These are phyloP conservation scores for Drosophila mercatorum DNA, from an alignment of 2,888 invertebrate species.

Conservation along the genomic window DNA sequence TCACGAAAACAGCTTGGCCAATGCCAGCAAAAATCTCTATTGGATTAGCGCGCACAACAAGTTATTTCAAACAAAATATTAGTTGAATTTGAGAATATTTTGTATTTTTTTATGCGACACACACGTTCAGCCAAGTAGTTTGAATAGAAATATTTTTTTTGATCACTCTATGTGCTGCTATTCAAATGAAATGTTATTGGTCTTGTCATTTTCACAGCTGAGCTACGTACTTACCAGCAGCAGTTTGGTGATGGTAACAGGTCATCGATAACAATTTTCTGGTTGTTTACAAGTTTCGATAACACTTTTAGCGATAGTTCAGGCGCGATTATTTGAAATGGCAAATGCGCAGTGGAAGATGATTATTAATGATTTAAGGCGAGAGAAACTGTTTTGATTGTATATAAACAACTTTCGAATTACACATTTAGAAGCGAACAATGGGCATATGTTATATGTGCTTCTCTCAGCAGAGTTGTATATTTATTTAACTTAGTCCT, in stretches of 20 bases:
- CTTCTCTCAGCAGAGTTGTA: background rate
- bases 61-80: background rate
- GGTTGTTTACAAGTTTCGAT: background rate
- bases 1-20: constrained; percentile 28
- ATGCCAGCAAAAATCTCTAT: background rate
- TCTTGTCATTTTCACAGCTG: constrained; percentile 1
- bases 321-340: constrained; percentile 24
- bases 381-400: background rate
- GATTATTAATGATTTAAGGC: background rate
- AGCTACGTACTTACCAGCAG: constrained; percentile 29
- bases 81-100: too few species aligned
- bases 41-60: too few species aligned
- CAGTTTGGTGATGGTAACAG: constrained; percentile 14
- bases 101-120: background rate
- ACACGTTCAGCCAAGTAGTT: background rate
- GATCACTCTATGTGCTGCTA: background rate
- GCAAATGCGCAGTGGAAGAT: background rate
- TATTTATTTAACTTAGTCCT: constrained; percentile 9
- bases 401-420: background rate
- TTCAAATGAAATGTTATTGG: background rate
- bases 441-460: background rate
- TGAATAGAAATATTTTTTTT: background rate
- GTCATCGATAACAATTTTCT: constrained; percentile 27
- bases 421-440: background rate
- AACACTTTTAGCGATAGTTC: background rate